Evolutionary conservation across 2,113 vertebrate species (phyloP).

Genomic region (Ginglymostoma cirratum): DNA sequence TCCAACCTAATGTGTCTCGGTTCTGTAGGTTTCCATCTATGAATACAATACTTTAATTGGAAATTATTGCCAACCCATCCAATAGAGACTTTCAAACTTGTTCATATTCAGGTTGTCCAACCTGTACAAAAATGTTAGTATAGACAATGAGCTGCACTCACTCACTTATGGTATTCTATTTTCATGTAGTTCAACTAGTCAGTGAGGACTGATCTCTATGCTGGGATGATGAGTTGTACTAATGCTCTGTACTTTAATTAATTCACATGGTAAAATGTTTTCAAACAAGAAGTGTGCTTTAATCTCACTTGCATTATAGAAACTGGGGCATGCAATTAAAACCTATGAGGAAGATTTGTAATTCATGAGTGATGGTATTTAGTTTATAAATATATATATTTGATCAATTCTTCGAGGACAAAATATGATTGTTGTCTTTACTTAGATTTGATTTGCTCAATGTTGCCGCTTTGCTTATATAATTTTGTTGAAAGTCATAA

Average conservation of each 20-base stretch:
- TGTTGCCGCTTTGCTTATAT: neutral
- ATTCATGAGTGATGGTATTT: neutral
- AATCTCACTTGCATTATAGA: neutral
- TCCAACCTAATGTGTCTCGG: neutral
- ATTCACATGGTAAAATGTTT: neutral
- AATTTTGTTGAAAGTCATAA: neutral
- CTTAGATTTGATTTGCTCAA: neutral
- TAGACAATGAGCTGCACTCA: neutral
- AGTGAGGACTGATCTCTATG: neutral
- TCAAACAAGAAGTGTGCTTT: neutral
- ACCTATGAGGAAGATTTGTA: neutral
- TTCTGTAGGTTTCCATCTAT: neutral
- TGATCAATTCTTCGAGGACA: neutral
- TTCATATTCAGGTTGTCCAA: neutral
- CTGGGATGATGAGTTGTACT: neutral
- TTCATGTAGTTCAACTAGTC: neutral
- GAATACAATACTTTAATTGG: neutral
- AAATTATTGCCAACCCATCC: neutral
- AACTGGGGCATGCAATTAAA: neutral
- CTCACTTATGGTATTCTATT: neutral
- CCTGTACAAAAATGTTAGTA: too few species aligned
- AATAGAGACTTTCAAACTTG: neutral
- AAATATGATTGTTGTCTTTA: neutral
- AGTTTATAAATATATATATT: neutral
- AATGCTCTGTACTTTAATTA: neutral